Percentiles rank a stretch among this genome's conserved stretches.
Evolutionary conservation across 2,888 invertebrate genomes (phyloP).

Genomic region (Dynastes tityus): DNA sequence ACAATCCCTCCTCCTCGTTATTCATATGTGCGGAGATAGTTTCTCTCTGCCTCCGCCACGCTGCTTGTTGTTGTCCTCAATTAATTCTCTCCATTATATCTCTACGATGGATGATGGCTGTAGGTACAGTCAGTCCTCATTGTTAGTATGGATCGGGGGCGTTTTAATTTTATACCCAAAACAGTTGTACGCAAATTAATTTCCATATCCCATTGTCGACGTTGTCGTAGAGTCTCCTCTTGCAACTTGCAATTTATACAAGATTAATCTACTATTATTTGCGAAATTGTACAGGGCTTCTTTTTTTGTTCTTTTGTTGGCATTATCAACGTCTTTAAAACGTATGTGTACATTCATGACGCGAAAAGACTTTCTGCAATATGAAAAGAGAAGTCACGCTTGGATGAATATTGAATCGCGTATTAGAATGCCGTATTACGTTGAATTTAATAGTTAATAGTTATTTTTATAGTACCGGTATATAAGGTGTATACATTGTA

Average conservation of each 20-base stretch:
- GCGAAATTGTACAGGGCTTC: background rate
- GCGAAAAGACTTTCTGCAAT: too few species aligned
- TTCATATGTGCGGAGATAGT: constrained; percentile 22
- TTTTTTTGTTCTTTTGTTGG: too few species aligned
- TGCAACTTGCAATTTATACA: constrained; percentile 11
- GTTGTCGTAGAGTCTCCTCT: background rate
- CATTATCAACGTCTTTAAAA: too few species aligned
- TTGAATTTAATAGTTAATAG: too few species aligned
- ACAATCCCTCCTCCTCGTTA: constrained; percentile 3
- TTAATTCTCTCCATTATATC: constrained; percentile 39
- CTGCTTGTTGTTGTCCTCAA: constrained; percentile 40
- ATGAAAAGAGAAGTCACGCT: too few species aligned
- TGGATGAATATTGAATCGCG: too few species aligned
- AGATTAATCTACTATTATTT: background rate
- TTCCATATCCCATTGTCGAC: constrained; percentile 27
- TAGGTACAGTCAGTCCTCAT: constrained; percentile 23
- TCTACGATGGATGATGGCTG: constrained; percentile 24
- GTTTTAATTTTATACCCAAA: constrained; percentile 40
- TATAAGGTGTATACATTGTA: too few species aligned
- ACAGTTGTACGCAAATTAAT: constrained; percentile 45
- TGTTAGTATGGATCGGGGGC: constrained; percentile 30
- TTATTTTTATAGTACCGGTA: too few species aligned
- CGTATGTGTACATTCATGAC: too few species aligned
- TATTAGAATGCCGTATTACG: too few species aligned
- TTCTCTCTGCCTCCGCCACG: constrained; percentile 9